phyloP scores from a whole-genome alignment of 1,140 invertebrate species.

The Cheumatopsyche charites region DNA sequence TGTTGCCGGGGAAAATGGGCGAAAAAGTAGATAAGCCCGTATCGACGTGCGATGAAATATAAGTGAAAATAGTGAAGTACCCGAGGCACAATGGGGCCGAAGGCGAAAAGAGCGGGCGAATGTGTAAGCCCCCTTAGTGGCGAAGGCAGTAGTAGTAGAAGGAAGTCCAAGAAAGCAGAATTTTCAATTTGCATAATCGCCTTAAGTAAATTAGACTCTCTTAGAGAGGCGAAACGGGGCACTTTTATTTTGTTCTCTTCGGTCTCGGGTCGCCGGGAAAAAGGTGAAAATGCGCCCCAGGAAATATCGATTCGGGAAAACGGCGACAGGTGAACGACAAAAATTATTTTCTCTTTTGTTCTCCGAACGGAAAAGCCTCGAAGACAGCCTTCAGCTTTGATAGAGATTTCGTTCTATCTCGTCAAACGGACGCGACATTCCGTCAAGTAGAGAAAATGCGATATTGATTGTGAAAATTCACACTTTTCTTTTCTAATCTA shows the following conservation, averaged over 20 bases:
- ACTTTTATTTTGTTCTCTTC: slow-evolving; percentile 31
- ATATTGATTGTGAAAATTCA: slow-evolving; percentile 11
- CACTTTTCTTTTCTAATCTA: no score
- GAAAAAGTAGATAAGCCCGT: neutral
- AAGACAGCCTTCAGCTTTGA: slow-evolving; percentile 9
- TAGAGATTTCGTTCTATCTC: slow-evolving; percentile 9
- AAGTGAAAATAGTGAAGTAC: slow-evolving; percentile 29
- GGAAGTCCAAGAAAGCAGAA: slow-evolving; percentile 39
- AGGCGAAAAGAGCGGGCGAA: slow-evolving; percentile 3
- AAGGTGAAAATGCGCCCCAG: slow-evolving; percentile 31
- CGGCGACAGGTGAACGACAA: slow-evolving; percentile 26
- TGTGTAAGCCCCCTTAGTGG: slow-evolving; percentile 24
- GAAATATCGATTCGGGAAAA: slow-evolving; percentile 32
- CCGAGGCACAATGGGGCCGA: slow-evolving; percentile 7
- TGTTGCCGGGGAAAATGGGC: neutral
- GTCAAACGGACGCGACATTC: neutral
- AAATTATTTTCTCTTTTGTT: slow-evolving; percentile 36
- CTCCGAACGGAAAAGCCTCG: slow-evolving; percentile 3
- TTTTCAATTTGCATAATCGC: slow-evolving; percentile 48
- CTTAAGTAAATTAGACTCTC: slow-evolving; percentile 47
- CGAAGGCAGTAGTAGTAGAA: no score
- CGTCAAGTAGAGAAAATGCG: neutral
- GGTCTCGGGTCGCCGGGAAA: slow-evolving; percentile 2
- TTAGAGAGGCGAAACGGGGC: slow-evolving; percentile 27
- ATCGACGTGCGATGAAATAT: slow-evolving; percentile 15